A percentile compares a stretch with the other conserved stretches of the same genome.
These are phyloP conservation scores for Aplodontia rufa DNA, from an alignment of 2,113 vertebrate species.

Conservation along the genomic window DNA sequence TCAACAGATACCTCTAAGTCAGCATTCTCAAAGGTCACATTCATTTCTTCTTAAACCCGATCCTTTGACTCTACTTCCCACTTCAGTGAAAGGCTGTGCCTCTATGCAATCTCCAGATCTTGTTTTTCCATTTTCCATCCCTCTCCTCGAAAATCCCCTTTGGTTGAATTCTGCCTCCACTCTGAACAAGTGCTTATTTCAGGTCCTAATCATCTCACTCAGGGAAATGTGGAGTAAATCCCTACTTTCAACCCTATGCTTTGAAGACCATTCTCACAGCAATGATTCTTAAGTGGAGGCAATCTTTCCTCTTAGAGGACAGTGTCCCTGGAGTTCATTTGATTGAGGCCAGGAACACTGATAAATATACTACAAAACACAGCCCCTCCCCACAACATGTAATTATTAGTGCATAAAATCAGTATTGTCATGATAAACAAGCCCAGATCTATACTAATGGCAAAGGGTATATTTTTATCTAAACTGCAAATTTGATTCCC, in stretches of 20 bases:
- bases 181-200: neutral
- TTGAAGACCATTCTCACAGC: neutral
- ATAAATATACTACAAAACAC: neutral
- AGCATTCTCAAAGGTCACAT: neutral
- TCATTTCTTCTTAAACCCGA: neutral
- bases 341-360: neutral
- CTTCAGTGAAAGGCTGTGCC: neutral
- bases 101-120: neutral
- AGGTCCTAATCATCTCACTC: neutral
- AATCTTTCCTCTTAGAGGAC: neutral
- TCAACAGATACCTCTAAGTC: neutral
- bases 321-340: neutral
- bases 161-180: neutral
- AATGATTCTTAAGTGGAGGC: neutral
- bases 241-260: neutral
- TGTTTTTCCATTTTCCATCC: neutral
- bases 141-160: neutral
- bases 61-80: neutral
- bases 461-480: neutral
- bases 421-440: neutral
- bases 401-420: neutral
- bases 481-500: neutral
- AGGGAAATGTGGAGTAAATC: neutral
- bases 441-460: neutral
- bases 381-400: neutral